Evolutionary conservation across 2,797 vertebrate species (phyloP), one percentile per base, ranked within the genome.

Genomic region (Gallinago nigripennis): DNA sequence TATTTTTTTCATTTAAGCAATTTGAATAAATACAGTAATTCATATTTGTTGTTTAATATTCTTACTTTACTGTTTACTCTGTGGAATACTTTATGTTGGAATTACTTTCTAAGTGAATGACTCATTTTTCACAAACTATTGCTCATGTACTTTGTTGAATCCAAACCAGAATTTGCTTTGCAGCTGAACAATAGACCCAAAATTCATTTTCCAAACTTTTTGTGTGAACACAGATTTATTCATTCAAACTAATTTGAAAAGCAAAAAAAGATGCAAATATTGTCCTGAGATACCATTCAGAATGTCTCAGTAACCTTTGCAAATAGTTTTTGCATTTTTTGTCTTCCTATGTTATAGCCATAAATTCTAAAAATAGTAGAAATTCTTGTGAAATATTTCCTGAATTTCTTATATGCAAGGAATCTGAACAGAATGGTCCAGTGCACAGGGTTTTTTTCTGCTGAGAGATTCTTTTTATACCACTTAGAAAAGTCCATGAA

Each of bases 121-220:
- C 31, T 94, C 33, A 39, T 39, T 83, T 91, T 75, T 78, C 72
- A 39, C 39, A 63, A 89, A 80, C 37, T 68, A 11, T 73, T 92
- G 35, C 71, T 68, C 82, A 53, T n/a, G 30, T 82, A 53, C 43
- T 86, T 84, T 45, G 19, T 56, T 87, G 60, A 91, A 82, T 80
- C 17, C 43, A 82, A 91, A 54, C n/a, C n/a, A 87, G 45, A 92
- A 91, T 82, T 80, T 91, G n/a, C 53, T 95, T 88, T 81, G 68
- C 33, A 72, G 35, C 28, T 72, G 43, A 90, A 86, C 9, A 57
- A 80, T 46, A 86, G 54, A 45, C 30, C n/a, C 33, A 27, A 68
- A 82, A 82, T 87, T 79, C 4, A 64, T 82, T 93, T 88, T 96
- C n/a, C 54, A 57, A 11, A 28, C 30, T 85, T 78, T 91, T 77